phyloP scores from a whole-genome alignment of 2,797 vertebrate genomes.

The Pangasius larnaudii region DNA sequence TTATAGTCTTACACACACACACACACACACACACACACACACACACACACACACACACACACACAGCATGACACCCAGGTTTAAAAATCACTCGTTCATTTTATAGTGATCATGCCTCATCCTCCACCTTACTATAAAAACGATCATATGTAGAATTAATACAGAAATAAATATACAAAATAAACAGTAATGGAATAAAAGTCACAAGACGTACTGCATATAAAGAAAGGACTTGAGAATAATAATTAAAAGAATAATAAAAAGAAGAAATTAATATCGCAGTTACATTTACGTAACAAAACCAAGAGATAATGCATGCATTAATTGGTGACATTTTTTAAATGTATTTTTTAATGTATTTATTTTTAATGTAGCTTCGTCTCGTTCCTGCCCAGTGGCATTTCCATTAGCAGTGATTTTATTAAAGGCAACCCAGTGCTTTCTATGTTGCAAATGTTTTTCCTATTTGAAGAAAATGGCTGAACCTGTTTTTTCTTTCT shows the following conservation, averaged over 20 bases:
- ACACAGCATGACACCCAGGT: too few relatives aligned
- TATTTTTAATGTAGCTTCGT: neutral
- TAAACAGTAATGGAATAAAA: neutral
- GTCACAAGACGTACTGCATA: neutral
- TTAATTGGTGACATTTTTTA: neutral
- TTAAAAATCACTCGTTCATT: neutral
- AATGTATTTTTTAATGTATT: neutral
- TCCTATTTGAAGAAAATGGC: neutral
- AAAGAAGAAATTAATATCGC: neutral
- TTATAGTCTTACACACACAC: neutral
- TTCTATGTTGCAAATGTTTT: neutral
- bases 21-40: neutral
- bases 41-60: neutral
- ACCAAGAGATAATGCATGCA: neutral
- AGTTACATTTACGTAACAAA: neutral
- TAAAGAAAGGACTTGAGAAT: neutral
- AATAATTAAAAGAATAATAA: neutral
- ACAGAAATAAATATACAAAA: neutral
- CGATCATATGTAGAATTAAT: neutral
- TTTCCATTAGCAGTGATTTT: conserved; percentile 14
- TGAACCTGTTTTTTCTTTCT: neutral
- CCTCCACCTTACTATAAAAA: neutral
- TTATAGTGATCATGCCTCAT: neutral
- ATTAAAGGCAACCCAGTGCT: neutral
- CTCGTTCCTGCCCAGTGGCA: too few relatives aligned